Evolutionary conservation across 2,888 invertebrate species (phyloP), one percentile per base, ranked within the genome.

Genomic region (Ophraella communa): DNA sequence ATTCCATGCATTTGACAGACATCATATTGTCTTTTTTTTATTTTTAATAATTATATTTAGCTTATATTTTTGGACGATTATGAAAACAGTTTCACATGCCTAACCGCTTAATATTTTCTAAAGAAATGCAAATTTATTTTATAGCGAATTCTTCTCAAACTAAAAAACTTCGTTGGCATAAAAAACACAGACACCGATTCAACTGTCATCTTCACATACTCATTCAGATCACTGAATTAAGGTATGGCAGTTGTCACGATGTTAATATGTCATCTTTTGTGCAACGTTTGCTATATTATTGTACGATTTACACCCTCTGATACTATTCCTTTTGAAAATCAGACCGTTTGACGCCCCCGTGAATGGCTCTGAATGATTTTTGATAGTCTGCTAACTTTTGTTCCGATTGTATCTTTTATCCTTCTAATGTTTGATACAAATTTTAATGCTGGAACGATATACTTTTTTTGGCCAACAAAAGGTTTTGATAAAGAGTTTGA

Each of bases 241-340:
- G 45, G 45, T 45, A 21, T n/a, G 45, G 20, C 21, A 45, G 45
- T 45, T 45, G 45, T 45, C 45, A 45, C n/a, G 21, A 45, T 21
- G 45, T 45, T 45, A 45, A 45, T 45, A 21, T 21, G 45, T 45
- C 45, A 45, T 45, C 45, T 45, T 45, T 45, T 45, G 45, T 45
- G 20, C 45, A 4, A 45, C 45, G 4, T 45, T 45, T n/a, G 45
- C 21, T 45, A 45, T 52, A 52, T 52, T 52, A 52, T 52, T 30
- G 20, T 52, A 33, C 24, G 33, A 52, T 52, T 30, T 52, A 52
- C 52, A 52, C 52, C 52, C 30, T 52, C 52, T 52, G 14, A 17
- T 52, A 21, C 11, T 20, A 45, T 45, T 20, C 45, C n/a, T 14
- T 11, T 45, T 45, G 21, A 45, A 45, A 45, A 45, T 45, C 45